Evolutionary conservation across 2,113 vertebrate species (phyloP), one percentile per base, ranked within the genome.

Genomic region (Chaetops frenatus): DNA sequence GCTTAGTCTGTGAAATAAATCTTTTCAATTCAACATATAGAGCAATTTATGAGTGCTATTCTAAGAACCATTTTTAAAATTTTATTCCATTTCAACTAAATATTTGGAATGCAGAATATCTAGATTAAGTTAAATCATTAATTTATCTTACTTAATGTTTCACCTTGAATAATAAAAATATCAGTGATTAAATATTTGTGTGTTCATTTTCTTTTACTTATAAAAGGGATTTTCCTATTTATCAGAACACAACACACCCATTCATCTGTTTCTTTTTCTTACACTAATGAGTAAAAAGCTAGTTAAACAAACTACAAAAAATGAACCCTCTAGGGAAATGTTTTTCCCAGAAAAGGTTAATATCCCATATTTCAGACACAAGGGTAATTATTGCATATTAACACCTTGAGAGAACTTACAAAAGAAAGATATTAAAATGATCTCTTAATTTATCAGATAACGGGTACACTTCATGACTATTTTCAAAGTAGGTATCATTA

Each of bases 301-400:
- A 92, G 60, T 64, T 94, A 91, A 94, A 88, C 1, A 29, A 86
- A 92, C 24, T 64, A 54, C 53, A 54, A 81, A 93, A 96, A 95
- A 93, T 77, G 78, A 95, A 20, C 3, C 13, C n/a, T 94, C 83
- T 28, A 53, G 36, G 69, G 86, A 89, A 93, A 92, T 35, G 44
- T 45, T 56, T 65, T 73, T 95, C 73, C 57, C 22, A 60, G 16
- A 86, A 86, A 92, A 86, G 13, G 31, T 93, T 95, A 95, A 95
- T 48, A 87, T 47, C 10, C 21, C 45, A 24, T 93, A 86, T 69
- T 64, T 38, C 67, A 77, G 50, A 48, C 40, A 31, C 22, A 86
- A 62, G 47, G 76, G 85, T 94, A 96, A 92, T 90, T 92, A 87
- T 42, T 51, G 15, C 31, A 84, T 95, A 88, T 92, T 86, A 90